Base-by-base conservation (phyloP, 2,888 invertebrate species). In the Ophion obscuratus region DNA sequence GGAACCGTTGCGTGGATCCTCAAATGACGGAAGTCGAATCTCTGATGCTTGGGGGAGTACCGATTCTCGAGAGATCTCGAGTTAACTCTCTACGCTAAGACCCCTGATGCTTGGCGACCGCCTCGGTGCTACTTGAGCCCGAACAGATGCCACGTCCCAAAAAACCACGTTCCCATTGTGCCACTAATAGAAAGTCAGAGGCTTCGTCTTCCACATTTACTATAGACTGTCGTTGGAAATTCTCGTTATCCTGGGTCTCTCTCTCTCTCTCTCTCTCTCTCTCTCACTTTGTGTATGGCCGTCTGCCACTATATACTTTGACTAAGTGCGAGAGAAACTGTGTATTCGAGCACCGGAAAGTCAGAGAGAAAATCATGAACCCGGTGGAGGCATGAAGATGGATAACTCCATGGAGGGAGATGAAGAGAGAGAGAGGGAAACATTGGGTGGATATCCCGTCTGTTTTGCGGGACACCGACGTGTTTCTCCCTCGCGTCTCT, bases 111-210 rank as follows among this genome's bases (percentile, higher is more conserved):
- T 85, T 59, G 73, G 78, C 76, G 79, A 70, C 74, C 78, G 83
- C 74, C 61, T 82, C 83, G 81, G 84, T 89, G 93, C 92, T 91
- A 94, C 93, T 93, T 93, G 94, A 94, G 92, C 92, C 87, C 91
- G 87, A 94, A 93, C 94, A 94, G 94, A 93, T 94, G 94, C 91
- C 90, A 87, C 90, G 88, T 85, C 89, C 89, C 89, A 89, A 90
- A 89, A 92, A 91, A 91, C 91, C 90, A 90, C 90, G 89, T 90
- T 91, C 88, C 90, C 92, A 93, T 93, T 94, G 93, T 93, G 90
- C 92, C 90, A 91, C 91, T 92, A 92, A 93, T 92, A 92, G 92
- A 92, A 92, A 92, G 92, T 91, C 90, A 89, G 80, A 84, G 77
- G 76, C 82, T 84, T 80, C 83, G 79, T 74, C 77, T 88, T 81